phyloP scores from a whole-genome alignment of 1,140 invertebrate genomes.

The Plodia interpunctella region DNA sequence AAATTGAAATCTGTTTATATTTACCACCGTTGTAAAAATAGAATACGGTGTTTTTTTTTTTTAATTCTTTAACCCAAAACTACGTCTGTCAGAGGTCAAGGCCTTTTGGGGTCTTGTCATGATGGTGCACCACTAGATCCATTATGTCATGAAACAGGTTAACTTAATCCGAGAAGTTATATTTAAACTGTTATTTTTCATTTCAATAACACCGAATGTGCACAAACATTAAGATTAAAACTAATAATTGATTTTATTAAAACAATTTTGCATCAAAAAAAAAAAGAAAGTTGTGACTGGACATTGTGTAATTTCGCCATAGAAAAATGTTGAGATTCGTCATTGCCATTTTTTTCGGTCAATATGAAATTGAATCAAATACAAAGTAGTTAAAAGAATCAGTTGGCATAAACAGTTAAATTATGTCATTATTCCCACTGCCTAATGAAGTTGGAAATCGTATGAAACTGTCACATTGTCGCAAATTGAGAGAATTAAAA shows the following conservation, averaged over 20 bases:
- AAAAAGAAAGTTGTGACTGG: too few relatives aligned
- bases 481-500: constrained; percentile 1
- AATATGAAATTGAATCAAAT: too few relatives aligned
- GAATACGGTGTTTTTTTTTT: too few relatives aligned
- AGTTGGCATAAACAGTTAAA: constrained; percentile 9
- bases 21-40: too few relatives aligned
- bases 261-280: too few relatives aligned
- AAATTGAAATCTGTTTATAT: too few relatives aligned
- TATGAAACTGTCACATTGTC: not conserved
- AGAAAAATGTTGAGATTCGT: too few relatives aligned
- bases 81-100: constrained; percentile 27
- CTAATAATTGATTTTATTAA: too few relatives aligned
- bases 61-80: too few relatives aligned
- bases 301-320: too few relatives aligned
- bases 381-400: not conserved
- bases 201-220: not conserved
- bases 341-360: too few relatives aligned
- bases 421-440: not conserved
- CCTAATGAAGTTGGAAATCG: not conserved
- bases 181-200: not conserved
- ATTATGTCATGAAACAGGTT: constrained; percentile 26
- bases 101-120: constrained; percentile 16
- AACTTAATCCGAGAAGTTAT: not conserved
- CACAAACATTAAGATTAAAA: too few relatives aligned
- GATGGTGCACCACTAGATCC: constrained; percentile 24